Base-by-base conservation (phyloP, 2,113 vertebrate genomes). In the Trematocara unimaculatum region DNA sequence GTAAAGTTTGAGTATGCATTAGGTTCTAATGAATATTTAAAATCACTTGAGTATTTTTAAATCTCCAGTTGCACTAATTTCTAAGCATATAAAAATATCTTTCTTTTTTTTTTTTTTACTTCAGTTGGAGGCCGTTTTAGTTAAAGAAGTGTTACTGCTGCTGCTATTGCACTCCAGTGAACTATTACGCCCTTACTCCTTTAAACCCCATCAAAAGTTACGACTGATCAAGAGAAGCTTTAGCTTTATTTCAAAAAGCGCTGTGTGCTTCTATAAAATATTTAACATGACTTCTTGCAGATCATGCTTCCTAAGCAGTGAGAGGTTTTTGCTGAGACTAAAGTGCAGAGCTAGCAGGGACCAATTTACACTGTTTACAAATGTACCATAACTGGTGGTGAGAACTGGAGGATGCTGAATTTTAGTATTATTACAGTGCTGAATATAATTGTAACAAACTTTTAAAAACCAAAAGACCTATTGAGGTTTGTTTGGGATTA, bases 221-320 rank as follows among this genome's bases (percentile, higher is more conserved):
- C 47, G 87, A 85, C 31, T 51, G 87, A 85, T 9, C 8, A 40
- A 54, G 53, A 91, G 29, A 84, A 60, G 45, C 74, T 87, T 82
- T 74, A 85, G 77, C 85, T 79, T 8, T 23, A 6, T 86, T 91
- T 90, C 23, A 56, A 38, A 84, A 84, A 86, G 51, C 31, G 20
- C 81, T 84, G 55, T 23, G 79, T 45, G 74, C 49, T 70, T 85
- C 80, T 54, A 88, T 92, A 60, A 94, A 92, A 92, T 93, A 92
- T 93, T 88, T 64, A 93, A 85, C 14, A 3, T 77, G 60, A 54
- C 49, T 74, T 72, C 33, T 85, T 80, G 42, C 74, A 90, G 54
- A 86, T 84, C 60, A 60, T 42, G 67, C 91, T 62, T 81, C 26
- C 40, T 35, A 35, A 86, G 56, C 80, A 84, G 82, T 10, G 42